Evolutionary conservation across 2,797 vertebrate species (phyloP).

Genomic region (Xerus rutilus): DNA sequence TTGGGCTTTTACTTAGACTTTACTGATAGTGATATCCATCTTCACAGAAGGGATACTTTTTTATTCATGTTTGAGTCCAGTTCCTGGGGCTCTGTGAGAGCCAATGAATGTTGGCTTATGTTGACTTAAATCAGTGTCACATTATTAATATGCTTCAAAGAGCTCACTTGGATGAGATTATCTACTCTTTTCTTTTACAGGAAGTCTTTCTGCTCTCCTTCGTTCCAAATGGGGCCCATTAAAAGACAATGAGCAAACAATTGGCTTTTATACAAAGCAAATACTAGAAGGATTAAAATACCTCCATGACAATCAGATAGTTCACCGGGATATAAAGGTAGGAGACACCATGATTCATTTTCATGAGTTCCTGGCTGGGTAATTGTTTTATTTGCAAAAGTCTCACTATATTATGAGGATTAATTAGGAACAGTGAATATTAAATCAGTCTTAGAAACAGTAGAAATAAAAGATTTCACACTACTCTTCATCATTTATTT

Average conservation of each 20-base stretch:
- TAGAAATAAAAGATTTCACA: background rate
- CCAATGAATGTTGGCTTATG: background rate
- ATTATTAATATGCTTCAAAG: constrained; percentile 7
- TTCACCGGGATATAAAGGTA: constrained; percentile 99
- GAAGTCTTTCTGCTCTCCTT: constrained; percentile 98
- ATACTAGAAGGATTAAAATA: constrained; percentile 99
- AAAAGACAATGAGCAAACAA: constrained; percentile 98
- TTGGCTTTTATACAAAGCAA: constrained; percentile 99
- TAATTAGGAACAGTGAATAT: background rate
- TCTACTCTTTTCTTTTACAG: constrained; percentile 84
- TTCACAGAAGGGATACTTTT: constrained; percentile 18
- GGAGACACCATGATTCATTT: background rate
- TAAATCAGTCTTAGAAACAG: background rate
- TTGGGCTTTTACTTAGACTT: background rate
- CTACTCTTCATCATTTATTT: background rate
- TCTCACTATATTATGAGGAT: background rate
- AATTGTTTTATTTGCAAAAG: constrained; percentile 45
- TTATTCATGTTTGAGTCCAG: background rate
- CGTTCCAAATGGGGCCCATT: constrained; percentile 99
- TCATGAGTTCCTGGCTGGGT: constrained; percentile 16
- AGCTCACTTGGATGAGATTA: constrained; percentile 8
- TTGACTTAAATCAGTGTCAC: constrained; percentile 20
- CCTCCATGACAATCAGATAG: constrained; percentile 99
- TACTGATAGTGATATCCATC: background rate
- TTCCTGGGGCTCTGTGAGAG: background rate